Conservation (phyloP, 1,140 invertebrate species). For the Eciton burchellii region DNA sequence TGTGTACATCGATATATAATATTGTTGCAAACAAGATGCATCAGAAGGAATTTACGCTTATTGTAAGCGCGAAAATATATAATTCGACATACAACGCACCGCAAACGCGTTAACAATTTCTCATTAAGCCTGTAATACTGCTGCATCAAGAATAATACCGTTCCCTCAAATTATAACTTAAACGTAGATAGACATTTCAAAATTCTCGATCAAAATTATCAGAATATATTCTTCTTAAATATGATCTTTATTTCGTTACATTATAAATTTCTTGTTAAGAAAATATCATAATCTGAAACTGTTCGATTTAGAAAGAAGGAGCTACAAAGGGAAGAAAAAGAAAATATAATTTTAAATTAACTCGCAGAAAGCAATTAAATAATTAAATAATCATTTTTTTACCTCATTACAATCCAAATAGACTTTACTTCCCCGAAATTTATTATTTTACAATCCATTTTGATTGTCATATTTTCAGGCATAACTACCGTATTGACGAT, state of each 20-base stretch:
- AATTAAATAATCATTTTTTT: neutral
- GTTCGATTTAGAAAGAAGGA: neutral
- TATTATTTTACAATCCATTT: neutral
- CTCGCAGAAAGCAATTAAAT: neutral
- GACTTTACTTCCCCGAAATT: neutral
- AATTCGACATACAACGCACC: constrained; percentile 5
- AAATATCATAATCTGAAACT: too few species aligned
- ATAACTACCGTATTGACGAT: constrained; percentile 95
- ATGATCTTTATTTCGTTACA: too few species aligned
- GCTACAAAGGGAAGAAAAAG: neutral
- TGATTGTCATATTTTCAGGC: constrained; percentile 84
- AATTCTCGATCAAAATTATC: neutral
- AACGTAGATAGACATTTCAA: neutral
- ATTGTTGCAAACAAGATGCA: neutral
- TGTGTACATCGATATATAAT: neutral
- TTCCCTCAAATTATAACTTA: neutral
- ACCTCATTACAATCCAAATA: neutral
- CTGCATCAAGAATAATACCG: neutral
- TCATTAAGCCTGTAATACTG: neutral
- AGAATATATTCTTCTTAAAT: neutral
- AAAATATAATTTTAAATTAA: neutral
- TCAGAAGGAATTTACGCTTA: constrained; percentile 16
- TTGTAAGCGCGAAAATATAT: constrained; percentile 10
- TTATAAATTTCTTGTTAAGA: too few species aligned
- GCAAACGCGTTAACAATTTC: constrained; percentile 6